Evolutionary conservation across 1,140 invertebrate genomes (phyloP), one percentile per base, ranked within the genome.

Genomic region (Epicauta chinensis): DNA sequence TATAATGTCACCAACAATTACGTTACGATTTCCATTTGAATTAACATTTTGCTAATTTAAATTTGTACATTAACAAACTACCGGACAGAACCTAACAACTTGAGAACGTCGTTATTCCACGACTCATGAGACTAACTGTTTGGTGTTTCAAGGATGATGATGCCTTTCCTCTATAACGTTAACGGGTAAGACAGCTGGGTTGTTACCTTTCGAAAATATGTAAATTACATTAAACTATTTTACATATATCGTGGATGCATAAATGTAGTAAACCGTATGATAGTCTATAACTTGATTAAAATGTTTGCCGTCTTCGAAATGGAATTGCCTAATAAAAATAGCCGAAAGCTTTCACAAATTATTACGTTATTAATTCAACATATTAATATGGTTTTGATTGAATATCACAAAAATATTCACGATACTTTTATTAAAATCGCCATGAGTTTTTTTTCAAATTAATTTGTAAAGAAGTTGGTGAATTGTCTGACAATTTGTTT

Each of bases 221-320:
- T 47, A 47, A 47, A 47, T 47, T 47, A 16, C 17, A 37, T 47
- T 47, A 47, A 38, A 47, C 45, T 47, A 37, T 47, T 47, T 47
- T 47, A 47, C 45, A 47, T 47, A 47, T 38, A 47, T 47, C 45
- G 45, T 47, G 37, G 45, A 47, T 38, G 45, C 45, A 37, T 47
- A 47, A 47, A 47, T 37, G 34, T 47, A 47, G 32, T 47, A 47
- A 47, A 47, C 45, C 45, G 38, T 47, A 37, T 47, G 45, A 47
- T 47, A 47, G 38, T 37, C 45, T 47, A 37, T 37, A 47, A 47
- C 38, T 36, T 47, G 45, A 47, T 47, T 47, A 47, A 47, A 47
- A 47, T 38, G 45, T 47, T 47, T 38, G 37, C 45, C 7, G 23
- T 23, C 23, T 23, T 23, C 23, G 7, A 23, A 23, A 23, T 23